These are phyloP conservation scores for Formica exsecta DNA, from an alignment of 1,140 invertebrate species.

Conservation along the genomic window DNA sequence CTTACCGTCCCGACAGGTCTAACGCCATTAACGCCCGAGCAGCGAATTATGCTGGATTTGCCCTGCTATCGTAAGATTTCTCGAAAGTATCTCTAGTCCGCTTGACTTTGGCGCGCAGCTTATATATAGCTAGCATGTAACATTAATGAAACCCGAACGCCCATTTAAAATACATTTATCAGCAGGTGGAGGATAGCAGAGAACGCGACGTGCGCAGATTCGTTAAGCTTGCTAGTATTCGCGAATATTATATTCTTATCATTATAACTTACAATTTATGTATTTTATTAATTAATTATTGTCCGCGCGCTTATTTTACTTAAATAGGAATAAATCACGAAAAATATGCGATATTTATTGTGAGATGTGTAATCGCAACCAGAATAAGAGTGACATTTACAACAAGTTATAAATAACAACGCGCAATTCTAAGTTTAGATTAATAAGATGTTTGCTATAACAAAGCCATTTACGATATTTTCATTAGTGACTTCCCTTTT, in stretches of 20 bases:
- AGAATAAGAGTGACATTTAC: slow-evolving; percentile 17
- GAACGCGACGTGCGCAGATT: not conserved
- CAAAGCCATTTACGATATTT: slow-evolving; percentile 35
- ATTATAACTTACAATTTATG: slow-evolving; percentile 10
- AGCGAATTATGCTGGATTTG: slow-evolving; percentile 60
- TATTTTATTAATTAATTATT: slow-evolving; percentile 28
- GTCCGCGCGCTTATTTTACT: not conserved
- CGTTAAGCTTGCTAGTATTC: slow-evolving; percentile 20
- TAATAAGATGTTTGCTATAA: slow-evolving; percentile 26
- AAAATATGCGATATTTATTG: not conserved
- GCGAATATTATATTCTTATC: not conserved
- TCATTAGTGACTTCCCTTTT: slow-evolving; percentile 44
- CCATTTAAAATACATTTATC: slow-evolving; percentile 63
- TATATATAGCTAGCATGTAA: slow-evolving; percentile 46
- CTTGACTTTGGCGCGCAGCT: slow-evolving; percentile 55
- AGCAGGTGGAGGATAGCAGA: slow-evolving; percentile 28
- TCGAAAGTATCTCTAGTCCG: slow-evolving; percentile 61
- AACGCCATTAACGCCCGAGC: slow-evolving; percentile 59
- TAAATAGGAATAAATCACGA: not conserved
- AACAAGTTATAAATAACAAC: slow-evolving; percentile 28
- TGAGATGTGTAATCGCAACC: not conserved
- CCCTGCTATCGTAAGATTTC: slow-evolving; percentile 63
- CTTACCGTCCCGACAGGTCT: slow-evolving; percentile 60
- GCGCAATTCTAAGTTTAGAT: slow-evolving; percentile 31
- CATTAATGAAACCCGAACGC: slow-evolving; percentile 61